phyloP scores from a whole-genome alignment of 2,888 invertebrate genomes.

The Philaethria dido region DNA sequence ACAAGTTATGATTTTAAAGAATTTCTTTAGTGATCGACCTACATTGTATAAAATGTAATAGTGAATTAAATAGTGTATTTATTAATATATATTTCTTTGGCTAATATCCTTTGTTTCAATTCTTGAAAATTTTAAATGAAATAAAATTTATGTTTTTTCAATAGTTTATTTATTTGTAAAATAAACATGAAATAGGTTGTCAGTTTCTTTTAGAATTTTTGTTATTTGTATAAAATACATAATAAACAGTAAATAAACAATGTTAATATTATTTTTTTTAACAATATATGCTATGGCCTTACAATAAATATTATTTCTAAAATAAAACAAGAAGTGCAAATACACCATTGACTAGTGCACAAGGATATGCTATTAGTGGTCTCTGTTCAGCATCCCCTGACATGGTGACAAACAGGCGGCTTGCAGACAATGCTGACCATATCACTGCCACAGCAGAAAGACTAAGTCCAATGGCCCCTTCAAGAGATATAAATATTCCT shows the following conservation, averaged over 20 bases:
- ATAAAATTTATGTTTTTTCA: background rate
- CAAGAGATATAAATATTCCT: conserved; percentile 90
- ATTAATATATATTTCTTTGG: conserved; percentile 65
- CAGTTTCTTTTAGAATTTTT: background rate
- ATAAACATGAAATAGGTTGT: background rate
- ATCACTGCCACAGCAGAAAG: conserved; percentile 88
- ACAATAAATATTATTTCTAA: conserved; percentile 66
- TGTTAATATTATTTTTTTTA: background rate
- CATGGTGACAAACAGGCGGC: conserved; percentile 95
- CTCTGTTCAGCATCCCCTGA: conserved; percentile 94
- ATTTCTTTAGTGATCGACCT: conserved; percentile 90
- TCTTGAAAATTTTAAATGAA: background rate
- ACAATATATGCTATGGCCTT: background rate
- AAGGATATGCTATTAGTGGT: conserved; percentile 95
- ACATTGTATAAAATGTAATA: conserved; percentile 75
- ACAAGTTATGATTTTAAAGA: conserved; percentile 95
- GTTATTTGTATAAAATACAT: background rate
- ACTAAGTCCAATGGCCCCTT: conserved; percentile 87
- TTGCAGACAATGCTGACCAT: conserved; percentile 97
- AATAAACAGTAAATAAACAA: conserved; percentile 15
- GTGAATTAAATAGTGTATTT: conserved; percentile 67
- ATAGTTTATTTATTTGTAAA: conserved; percentile 8
- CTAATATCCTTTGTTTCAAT: conserved; percentile 43
- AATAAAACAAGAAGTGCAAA: conserved; percentile 96
- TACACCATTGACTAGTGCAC: conserved; percentile 95